Percentiles rank a stretch among this genome's conserved stretches.
These are phyloP conservation scores for Apogon talboti DNA, from an alignment of 2,797 vertebrate species.

Conservation along the genomic window DNA sequence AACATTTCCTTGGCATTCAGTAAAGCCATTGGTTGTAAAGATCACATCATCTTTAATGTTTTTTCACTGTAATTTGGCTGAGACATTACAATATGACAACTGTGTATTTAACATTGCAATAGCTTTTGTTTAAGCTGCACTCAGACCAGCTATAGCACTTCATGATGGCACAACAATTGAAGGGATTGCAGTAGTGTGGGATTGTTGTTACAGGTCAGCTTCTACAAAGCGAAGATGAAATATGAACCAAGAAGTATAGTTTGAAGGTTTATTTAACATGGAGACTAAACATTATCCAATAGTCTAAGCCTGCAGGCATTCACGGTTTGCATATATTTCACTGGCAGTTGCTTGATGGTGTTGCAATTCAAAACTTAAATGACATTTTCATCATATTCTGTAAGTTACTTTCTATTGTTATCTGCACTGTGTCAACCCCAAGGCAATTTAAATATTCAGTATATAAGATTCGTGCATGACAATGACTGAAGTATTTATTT, in stretches of 20 bases:
- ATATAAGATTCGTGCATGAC: no score
- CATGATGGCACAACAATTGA: not conserved
- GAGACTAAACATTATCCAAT: not conserved
- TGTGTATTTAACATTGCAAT: slow-evolving; percentile 16
- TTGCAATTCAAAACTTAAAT: no score
- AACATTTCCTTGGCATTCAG: not conserved
- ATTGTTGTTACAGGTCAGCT: not conserved
- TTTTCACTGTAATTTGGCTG: no score
- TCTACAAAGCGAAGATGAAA: not conserved
- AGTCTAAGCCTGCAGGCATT: not conserved
- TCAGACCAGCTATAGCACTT: not conserved
- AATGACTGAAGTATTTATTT: no score
- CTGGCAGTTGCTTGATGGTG: no score
- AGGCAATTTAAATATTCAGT: no score
- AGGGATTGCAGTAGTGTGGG: not conserved
- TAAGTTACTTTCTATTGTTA: no score
- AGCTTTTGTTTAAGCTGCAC: not conserved
- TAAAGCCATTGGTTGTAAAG: slow-evolving; percentile 7
- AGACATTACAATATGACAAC: not conserved
- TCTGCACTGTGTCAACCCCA: no score
- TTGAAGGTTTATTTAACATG: not conserved
- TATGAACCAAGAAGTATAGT: slow-evolving; percentile 2
- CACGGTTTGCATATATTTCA: no score
- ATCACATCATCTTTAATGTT: not conserved
- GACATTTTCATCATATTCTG: no score